Conservation (phyloP, 2,888 invertebrate species). For the Limnephilus lunatus region DNA sequence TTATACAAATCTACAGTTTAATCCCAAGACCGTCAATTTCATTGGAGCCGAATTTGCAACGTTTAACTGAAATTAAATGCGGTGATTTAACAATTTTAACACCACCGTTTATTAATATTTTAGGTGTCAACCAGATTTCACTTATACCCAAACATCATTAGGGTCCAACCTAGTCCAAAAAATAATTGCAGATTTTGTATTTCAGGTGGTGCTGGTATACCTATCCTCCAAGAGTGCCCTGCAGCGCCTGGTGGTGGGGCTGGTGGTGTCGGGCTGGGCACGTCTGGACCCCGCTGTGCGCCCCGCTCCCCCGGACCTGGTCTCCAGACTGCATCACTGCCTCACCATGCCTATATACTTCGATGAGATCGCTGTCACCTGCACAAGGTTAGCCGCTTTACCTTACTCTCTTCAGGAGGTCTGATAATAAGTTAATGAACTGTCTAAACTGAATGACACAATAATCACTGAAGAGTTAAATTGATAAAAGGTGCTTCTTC, state of each 20-base stretch:
- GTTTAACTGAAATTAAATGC: too few relatives aligned
- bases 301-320: constrained; percentile 71
- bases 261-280: constrained; percentile 92
- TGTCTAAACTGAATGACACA: too few relatives aligned
- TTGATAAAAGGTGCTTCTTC: too few relatives aligned
- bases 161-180: background rate
- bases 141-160: too few relatives aligned
- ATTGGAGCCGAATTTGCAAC: too few relatives aligned
- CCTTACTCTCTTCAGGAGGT: background rate
- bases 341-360: constrained; percentile 92
- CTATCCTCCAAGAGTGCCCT: constrained; percentile 91
- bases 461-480: too few relatives aligned
- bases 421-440: background rate
- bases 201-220: constrained; percentile 88
- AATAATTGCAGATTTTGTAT: background rate
- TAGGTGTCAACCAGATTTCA: too few relatives aligned
- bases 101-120: too few relatives aligned
- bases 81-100: too few relatives aligned
- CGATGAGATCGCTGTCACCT: constrained; percentile 93
- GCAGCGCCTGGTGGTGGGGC: constrained; percentile 87
- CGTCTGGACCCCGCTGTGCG: constrained; percentile 73
- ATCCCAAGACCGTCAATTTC: too few relatives aligned
- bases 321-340: constrained; percentile 80
- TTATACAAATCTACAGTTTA: too few relatives aligned
- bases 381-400: constrained; percentile 79